Conservation (phyloP, 2,797 vertebrate genomes). For the Hephaestus fuliginosus region DNA sequence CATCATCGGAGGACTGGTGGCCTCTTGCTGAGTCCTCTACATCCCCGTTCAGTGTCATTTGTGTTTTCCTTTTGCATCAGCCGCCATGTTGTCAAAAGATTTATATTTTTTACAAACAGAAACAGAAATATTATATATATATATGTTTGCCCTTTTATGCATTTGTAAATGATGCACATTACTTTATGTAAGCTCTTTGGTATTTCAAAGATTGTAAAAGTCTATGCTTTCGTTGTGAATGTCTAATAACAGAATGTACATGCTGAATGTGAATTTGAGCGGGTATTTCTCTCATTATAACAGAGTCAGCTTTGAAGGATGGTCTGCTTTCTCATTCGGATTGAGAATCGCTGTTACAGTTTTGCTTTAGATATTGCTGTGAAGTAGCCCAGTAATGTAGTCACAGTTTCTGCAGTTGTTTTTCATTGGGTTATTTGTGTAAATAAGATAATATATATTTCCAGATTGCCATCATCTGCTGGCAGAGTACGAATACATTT, state of each 20-base stretch:
- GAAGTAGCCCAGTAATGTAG: constrained; percentile 39
- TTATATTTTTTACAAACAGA: constrained; percentile 59
- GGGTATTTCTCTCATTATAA: constrained; percentile 38
- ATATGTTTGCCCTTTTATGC: constrained; percentile 47
- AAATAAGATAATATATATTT: constrained; percentile 84
- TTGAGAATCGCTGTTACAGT: constrained; percentile 70
- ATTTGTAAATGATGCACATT: constrained; percentile 68
- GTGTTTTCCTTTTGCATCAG: constrained; percentile 14
- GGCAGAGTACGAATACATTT: constrained; percentile 91
- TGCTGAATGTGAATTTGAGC: constrained; percentile 71
- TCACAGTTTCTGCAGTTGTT: constrained; percentile 46
- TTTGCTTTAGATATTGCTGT: constrained; percentile 45
- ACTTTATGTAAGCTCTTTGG: constrained; percentile 61
- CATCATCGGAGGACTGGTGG: constrained; percentile 82
- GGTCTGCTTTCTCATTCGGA: constrained; percentile 37
- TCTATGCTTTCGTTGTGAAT: constrained; percentile 60
- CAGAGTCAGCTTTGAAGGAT: constrained; percentile 53
- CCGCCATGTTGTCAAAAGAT: constrained; percentile 30
- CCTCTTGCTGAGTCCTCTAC: constrained; percentile 85
- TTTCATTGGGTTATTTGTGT: constrained; percentile 51
- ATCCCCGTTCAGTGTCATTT: not conserved
- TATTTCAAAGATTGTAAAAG: constrained; percentile 63
- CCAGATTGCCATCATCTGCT: constrained; percentile 93
- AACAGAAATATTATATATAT: constrained; percentile 35
- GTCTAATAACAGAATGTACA: constrained; percentile 73